These are phyloP conservation scores for Onychorhynchus coronatus DNA, from an alignment of 2,113 vertebrate species.

Conservation along the genomic window DNA sequence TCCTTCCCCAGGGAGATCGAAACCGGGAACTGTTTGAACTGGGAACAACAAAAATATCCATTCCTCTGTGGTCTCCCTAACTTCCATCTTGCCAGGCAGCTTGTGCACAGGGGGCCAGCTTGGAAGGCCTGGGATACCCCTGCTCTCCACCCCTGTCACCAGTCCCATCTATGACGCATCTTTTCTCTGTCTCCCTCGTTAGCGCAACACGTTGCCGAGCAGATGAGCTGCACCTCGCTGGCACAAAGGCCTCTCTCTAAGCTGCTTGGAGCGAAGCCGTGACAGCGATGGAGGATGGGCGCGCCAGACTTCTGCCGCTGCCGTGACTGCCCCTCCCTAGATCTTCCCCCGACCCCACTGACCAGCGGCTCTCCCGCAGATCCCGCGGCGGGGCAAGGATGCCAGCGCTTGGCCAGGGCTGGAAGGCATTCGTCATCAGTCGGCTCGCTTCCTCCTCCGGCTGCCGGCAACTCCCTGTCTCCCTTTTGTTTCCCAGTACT, in stretches of 20 bases:
- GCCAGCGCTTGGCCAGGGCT: not conserved
- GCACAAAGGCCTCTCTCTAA: not conserved
- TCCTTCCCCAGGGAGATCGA: fast-evolving
- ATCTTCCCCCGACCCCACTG: fast-evolving
- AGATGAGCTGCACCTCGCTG: not conserved
- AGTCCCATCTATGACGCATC: not conserved
- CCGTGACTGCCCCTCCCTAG: not conserved
- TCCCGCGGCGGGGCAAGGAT: not conserved
- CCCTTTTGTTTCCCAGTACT: not conserved
- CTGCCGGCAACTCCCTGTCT: not conserved
- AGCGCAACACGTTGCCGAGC: not conserved
- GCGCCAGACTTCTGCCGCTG: not conserved
- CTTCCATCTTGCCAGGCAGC: not conserved
- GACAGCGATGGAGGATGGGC: not conserved
- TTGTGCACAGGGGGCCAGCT: fast-evolving
- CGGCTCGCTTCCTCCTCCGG: not conserved
- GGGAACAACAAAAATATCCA: not conserved
- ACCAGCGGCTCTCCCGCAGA: not conserved
- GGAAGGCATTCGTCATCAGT: not conserved
- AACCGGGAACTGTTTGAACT: not conserved
- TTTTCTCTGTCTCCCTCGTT: not conserved
- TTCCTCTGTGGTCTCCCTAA: not conserved
- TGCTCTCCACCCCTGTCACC: not conserved
- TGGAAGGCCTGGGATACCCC: not conserved
- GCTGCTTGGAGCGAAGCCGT: not conserved